Conservation (phyloP, 1,140 invertebrate species). For the Ceratina japonica region DNA sequence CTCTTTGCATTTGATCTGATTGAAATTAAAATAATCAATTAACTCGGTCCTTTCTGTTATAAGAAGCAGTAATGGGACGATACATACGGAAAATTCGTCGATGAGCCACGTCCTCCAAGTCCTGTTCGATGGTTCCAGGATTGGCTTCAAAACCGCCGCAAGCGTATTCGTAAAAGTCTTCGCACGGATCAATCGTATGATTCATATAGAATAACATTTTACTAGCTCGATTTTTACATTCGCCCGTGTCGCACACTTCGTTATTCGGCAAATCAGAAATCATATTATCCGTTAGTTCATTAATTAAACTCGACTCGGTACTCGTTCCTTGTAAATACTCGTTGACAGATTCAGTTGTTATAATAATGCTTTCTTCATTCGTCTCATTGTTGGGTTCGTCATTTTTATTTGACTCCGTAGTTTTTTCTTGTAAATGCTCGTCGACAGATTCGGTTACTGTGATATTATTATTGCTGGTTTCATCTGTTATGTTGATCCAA, state of each 20-base stretch:
- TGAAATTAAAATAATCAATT: conserved; percentile 10
- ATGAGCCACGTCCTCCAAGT: conserved; percentile 41
- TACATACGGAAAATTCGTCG: conserved; percentile 58
- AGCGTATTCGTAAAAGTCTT: conserved; percentile 84
- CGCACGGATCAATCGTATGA: conserved; percentile 81
- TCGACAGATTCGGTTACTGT: neutral
- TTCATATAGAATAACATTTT: conserved; percentile 79
- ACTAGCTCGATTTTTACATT: conserved; percentile 70
- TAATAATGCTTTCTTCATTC: neutral
- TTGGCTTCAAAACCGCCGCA: conserved; percentile 78
- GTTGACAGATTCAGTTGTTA: neutral
- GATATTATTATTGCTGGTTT: neutral
- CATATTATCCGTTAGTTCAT: neutral
- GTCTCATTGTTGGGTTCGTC: conserved; percentile 3
- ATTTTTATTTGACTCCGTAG: neutral
- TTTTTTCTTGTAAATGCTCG: neutral
- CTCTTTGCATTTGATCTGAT: conserved; percentile 60
- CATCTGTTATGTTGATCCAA: too few relatives aligned
- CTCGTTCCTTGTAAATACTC: neutral
- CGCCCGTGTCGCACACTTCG: conserved; percentile 52
- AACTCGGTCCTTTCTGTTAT: too few relatives aligned
- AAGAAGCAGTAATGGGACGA: neutral
- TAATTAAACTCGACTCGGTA: neutral
- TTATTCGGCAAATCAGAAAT: neutral
- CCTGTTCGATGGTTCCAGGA: conserved; percentile 56